A percentile compares a stretch with the other conserved stretches of the same genome.
Evolutionary conservation across 23 tunicate species (phyloP).

Genomic region (Phallusia fumigata): DNA sequence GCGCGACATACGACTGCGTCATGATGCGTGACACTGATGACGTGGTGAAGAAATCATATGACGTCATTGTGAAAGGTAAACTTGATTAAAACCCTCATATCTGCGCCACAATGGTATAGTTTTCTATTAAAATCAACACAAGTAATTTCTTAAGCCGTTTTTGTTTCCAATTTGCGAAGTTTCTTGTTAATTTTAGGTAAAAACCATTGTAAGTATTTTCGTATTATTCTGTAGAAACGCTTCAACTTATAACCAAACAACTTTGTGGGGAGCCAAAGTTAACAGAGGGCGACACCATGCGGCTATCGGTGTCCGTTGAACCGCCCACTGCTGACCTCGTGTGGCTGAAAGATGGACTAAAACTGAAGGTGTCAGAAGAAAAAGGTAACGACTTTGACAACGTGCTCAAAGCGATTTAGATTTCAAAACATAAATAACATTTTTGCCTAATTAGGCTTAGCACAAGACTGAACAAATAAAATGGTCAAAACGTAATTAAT

Average conservation of each 20-base stretch:
- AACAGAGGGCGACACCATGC: slow-evolving; percentile 15
- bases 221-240: slow-evolving; percentile 12
- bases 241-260: slow-evolving; percentile 20
- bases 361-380: not conserved
- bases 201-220: not conserved
- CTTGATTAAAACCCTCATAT: no score
- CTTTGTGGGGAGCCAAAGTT: slow-evolving; percentile 4
- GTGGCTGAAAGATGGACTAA: slow-evolving; percentile 33
- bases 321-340: slow-evolving; percentile 10
- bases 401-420: not conserved
- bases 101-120: no score
- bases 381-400: no score
- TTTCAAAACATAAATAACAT: no score
- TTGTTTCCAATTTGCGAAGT: no score
- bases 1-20: slow-evolving; percentile 21
- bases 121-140: no score
- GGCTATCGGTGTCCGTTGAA: slow-evolving; percentile 19
- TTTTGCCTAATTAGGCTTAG: no score
- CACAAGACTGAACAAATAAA: no score
- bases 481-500: no score
- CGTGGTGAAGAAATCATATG: not conserved
- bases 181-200: no score
- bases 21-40: not conserved
- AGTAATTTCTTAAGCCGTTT: no score
- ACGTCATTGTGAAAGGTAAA: not conserved